Evolutionary conservation across 2,888 invertebrate species (phyloP).

Genomic region (Noctua pronuba): DNA sequence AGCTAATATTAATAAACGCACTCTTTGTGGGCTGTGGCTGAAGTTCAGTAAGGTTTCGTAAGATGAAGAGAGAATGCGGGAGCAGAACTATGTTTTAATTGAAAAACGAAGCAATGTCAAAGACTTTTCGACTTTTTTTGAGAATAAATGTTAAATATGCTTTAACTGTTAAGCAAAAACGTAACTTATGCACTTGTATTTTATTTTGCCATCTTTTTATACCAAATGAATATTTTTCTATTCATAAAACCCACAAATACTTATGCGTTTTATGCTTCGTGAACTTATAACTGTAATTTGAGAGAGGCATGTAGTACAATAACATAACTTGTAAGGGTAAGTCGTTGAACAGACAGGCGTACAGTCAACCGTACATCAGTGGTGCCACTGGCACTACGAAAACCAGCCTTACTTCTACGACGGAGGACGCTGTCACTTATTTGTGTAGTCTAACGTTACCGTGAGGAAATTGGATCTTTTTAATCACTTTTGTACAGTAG

Average conservation of each 20-base stretch:
- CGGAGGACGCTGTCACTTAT: background rate
- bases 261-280: no score
- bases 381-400: background rate
- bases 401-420: background rate
- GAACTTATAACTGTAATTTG: background rate
- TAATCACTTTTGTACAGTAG: background rate
- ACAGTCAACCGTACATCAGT: background rate
- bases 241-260: no score
- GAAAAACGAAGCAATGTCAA: background rate
- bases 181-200: background rate
- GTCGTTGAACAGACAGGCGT: background rate
- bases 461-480: background rate
- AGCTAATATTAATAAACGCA: constrained; percentile 58
- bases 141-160: background rate
- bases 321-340: background rate
- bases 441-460: background rate
- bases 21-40: constrained; percentile 32
- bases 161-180: background rate
- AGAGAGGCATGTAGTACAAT: background rate
- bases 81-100: background rate
- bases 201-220: no score
- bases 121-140: background rate
- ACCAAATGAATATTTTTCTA: background rate
- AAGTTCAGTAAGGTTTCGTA: constrained; percentile 5
- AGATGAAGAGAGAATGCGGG: background rate